A percentile compares a stretch with the other conserved stretches of the same genome.
phyloP scores from a whole-genome alignment of 2,113 vertebrate species.

The Furnarius figulus region DNA sequence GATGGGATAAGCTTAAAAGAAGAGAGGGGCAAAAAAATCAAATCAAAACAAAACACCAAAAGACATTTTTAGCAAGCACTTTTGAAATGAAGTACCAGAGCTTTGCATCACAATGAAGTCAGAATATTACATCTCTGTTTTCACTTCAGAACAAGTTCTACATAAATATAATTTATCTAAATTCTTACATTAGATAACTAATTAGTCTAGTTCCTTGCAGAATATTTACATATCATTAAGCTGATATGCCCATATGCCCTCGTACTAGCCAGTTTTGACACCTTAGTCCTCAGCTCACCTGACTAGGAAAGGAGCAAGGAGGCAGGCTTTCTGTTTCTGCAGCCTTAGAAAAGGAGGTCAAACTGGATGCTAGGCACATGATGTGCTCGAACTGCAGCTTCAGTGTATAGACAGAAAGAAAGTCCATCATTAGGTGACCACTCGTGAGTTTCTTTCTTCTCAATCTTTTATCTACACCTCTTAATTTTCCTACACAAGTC shows the following conservation, averaged over 20 bases:
- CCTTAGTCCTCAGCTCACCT: not conserved
- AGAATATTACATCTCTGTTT: not conserved
- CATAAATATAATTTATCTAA: not conserved
- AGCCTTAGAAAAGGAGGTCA: not conserved
- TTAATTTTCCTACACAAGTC: not conserved
- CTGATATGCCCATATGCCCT: not conserved
- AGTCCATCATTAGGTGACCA: not conserved
- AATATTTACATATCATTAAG: not conserved
- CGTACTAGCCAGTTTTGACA: not conserved
- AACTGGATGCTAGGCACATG: not conserved
- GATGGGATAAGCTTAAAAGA: not conserved
- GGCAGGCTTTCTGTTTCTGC: not conserved
- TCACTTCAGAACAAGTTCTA: not conserved
- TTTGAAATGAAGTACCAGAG: not conserved
- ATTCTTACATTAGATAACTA: not conserved
- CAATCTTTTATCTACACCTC: not conserved
- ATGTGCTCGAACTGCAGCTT: not conserved
- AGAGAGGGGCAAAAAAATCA: fast-evolving
- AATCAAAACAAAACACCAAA: not conserved
- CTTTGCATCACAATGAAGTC: not conserved
- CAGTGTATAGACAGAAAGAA: not conserved
- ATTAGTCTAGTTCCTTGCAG: not conserved
- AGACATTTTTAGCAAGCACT: not conserved
- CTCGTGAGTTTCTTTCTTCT: not conserved
- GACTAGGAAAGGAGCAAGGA: not conserved